Base-by-base conservation (phyloP, 1,140 invertebrate species). In the Ganaspis sp. region DNA sequence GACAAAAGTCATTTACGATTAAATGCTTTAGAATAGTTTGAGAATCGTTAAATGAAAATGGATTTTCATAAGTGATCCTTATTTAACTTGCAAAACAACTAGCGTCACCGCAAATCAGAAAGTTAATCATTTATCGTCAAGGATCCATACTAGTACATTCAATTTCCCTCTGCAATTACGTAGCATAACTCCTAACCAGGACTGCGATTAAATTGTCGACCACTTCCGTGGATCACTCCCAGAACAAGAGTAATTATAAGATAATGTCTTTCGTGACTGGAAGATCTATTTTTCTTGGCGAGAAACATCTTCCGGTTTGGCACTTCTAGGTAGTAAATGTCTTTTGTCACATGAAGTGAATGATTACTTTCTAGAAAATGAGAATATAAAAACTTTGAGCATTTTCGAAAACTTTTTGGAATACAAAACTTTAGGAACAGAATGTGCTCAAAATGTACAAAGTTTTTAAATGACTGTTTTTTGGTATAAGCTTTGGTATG, bases 171-270 rank as follows among this genome's bases (percentile, higher is more conserved):
- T 17, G 42, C 69, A 75, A 75, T 80, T 75, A 78, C 53, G 19
- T 2, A n/a, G 73, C 64, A 71, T 83, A 82, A 84, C 80, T 78
- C 69, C 75, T 70, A 72, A 15, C 72, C 42, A 15, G 69, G 77
- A 78, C 79, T 75, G 78, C 75, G 84, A 85, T 85, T 85, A 85
- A 84, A 79, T 73, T 75, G 77, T 85, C 84, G 79, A 79, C 76
- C 75, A 69, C 79, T 84, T 82, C 76, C 73, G 74, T 69, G 76
- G 76, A 26, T 71, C 75, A 37, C 70, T 54, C 54, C 23, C 19
- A 70, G 34, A 72, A 72, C 19, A 26, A 45, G 70, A 23, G 70
- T 45, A 72, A 72, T 72, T 72, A 8, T 19, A 19, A 40, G 70
- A 17, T 58, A 58, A 58, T 58, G 54, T 58, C 21, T 26, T 29